phyloP scores from a whole-genome alignment of 1,140 invertebrate genomes.

The Cephus cinctus region DNA sequence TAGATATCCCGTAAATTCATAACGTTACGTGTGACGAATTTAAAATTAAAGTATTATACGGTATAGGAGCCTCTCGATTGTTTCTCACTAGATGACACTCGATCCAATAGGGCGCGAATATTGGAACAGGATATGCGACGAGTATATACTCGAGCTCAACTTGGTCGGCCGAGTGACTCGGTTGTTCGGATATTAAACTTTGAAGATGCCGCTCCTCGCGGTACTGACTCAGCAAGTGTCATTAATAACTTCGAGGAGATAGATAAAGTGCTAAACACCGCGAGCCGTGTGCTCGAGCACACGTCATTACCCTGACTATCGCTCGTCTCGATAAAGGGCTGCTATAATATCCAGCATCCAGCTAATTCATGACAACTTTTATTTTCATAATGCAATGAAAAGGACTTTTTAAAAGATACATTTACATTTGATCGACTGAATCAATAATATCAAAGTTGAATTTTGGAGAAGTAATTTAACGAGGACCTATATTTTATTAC shows the following conservation, averaged over 20 bases:
- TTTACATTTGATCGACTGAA: too few relatives aligned
- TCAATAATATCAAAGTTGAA: too few relatives aligned
- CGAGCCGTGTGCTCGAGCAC: slow-evolving; percentile 3
- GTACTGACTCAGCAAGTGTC: slow-evolving; percentile 39
- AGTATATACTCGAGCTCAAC: slow-evolving; percentile 3
- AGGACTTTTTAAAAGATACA: too few relatives aligned
- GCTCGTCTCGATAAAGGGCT: too few relatives aligned
- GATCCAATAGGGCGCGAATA: slow-evolving; percentile 6
- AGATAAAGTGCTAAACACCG: slow-evolving; percentile 24
- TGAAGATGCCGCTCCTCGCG: slow-evolving; percentile 26
- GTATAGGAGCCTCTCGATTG: slow-evolving; percentile 3
- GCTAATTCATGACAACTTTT: background rate
- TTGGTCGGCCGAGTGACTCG: slow-evolving; percentile 24
- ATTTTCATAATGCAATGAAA: too few relatives aligned
- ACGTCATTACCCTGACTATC: slow-evolving; percentile 13
- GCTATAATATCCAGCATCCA: too few relatives aligned
- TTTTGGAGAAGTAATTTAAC: background rate
- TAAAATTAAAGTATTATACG: too few relatives aligned
- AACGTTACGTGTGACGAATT: background rate
- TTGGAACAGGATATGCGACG: slow-evolving; percentile 4
- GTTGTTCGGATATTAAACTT: slow-evolving; percentile 38
- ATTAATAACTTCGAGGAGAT: slow-evolving; percentile 32
- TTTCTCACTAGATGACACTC: background rate
- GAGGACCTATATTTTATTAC: slow-evolving; percentile 1
- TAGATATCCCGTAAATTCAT: too few relatives aligned